Conservation (phyloP, 2,888 invertebrate species). For the Oscheius sp. region DNA sequence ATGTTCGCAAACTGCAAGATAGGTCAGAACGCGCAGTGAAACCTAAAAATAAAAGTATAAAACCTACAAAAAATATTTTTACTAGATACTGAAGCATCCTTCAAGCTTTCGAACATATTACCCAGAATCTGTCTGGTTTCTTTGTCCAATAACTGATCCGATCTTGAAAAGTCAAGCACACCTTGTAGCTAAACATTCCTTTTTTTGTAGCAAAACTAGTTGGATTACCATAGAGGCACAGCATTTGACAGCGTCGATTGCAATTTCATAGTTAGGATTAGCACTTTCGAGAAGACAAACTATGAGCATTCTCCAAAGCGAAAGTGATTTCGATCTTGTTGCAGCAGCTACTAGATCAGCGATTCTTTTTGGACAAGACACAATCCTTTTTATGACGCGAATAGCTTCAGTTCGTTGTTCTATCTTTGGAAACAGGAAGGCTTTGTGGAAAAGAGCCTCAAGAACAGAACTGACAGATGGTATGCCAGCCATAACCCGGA, state of each 20-base stretch:
- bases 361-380: constrained; percentile 33
- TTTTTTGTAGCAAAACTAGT: not conserved
- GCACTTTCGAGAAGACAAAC: constrained; percentile 50
- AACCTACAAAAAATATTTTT: not conserved
- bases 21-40: constrained; percentile 32
- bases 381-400: constrained; percentile 45
- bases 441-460: constrained; percentile 57
- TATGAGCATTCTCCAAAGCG: constrained; percentile 55
- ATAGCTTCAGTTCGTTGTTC: constrained; percentile 56
- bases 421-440: constrained; percentile 53
- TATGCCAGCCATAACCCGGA: constrained; percentile 56
- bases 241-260: constrained; percentile 56
- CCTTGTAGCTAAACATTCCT: constrained; percentile 39
- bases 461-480: constrained; percentile 44
- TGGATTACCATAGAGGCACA: constrained; percentile 43
- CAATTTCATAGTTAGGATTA: constrained; percentile 52
- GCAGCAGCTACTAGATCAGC: constrained; percentile 38
- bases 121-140: constrained; percentile 34
- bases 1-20: constrained; percentile 19
- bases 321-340: constrained; percentile 32
- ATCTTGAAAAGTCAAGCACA: constrained; percentile 36
- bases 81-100: constrained; percentile 48
- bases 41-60: no score
- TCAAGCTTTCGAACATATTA: constrained; percentile 34
- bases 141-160: constrained; percentile 31